Base-by-base conservation (phyloP, 2,888 invertebrate genomes). In the Azorinus chamasolen region DNA sequence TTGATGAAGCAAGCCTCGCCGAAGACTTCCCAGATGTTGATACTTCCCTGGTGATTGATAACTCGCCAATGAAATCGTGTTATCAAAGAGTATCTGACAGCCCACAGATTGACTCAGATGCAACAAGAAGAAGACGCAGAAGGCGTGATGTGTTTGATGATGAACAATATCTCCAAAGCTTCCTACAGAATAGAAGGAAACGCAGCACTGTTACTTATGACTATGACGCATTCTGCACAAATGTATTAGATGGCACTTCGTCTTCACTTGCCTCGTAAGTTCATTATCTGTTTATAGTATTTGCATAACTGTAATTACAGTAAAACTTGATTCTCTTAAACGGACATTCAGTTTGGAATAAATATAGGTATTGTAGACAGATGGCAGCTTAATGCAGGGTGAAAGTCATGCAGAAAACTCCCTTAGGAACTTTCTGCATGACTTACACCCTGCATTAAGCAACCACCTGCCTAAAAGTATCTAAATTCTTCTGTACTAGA, bases 61-160 rank as follows among this genome's bases (percentile, higher is more conserved):
- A 68, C 20, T 4, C 27, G 3, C 74, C 74, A n/a, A 39, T 74
- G 37, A 54, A 24, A 16, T 66, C 66, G 14, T 68, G 66, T 37
- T 74, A 74, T 51, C 62, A 50, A 10, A 25, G 57, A 46, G 46
- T 53, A 12, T 74, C 74, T n/a, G 68, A 74, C 55, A 68, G 68
- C n/a, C 74, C 74, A 18, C 68, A 68, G 53, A 55, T 39, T 57
- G 66, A 61, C 22, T 20, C 41, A 8, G 22, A 24, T 43, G 41
- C 20, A 8, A 16, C 4, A 8, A n/a, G 24, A 2, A 37, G 14
- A 39, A 27, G 20, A 43, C 55, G 74, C 16, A 54, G 41, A 51
- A 53, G 62, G 37, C 51, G 72, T 25, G 48, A 54, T 48, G 48
- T 50, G 4, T 20, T 45, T 39, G 51, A 51, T 50, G 43, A 58